phyloP scores from a whole-genome alignment of 2,797 vertebrate species.

The Pseudopleuronectes americanus region DNA sequence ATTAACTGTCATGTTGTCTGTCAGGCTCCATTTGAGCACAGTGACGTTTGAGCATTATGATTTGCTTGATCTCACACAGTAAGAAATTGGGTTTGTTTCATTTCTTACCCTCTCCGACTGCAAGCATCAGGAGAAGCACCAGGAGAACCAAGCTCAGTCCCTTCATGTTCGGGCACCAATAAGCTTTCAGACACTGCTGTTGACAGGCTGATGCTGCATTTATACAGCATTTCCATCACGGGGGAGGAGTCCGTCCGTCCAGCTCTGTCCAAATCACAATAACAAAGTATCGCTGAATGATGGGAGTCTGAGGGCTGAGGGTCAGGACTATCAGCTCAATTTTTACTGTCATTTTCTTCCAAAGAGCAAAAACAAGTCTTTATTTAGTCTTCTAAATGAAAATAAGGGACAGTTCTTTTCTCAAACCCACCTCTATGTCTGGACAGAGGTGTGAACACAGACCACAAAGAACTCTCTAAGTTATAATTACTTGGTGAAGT shows the following conservation, averaged over 20 bases:
- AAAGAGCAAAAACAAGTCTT: too few species aligned
- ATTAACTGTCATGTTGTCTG: too few species aligned
- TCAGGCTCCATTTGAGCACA: not conserved
- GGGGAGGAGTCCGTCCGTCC: slow-evolving; percentile 73
- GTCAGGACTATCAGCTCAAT: slow-evolving; percentile 44
- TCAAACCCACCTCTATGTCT: slow-evolving; percentile 43
- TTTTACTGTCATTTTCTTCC: too few species aligned
- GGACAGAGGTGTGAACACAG: slow-evolving; percentile 25
- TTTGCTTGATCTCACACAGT: slow-evolving; percentile 36
- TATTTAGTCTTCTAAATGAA: too few species aligned
- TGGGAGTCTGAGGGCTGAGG: slow-evolving; percentile 61
- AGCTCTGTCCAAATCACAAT: slow-evolving; percentile 72
- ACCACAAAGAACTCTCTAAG: slow-evolving; percentile 28
- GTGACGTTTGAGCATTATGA: slow-evolving; percentile 21
- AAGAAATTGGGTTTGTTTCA: slow-evolving; percentile 36
- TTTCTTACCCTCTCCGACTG: slow-evolving; percentile 79
- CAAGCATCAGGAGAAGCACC: slow-evolving; percentile 79
- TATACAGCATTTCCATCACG: slow-evolving; percentile 77
- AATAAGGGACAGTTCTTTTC: slow-evolving; percentile 25
- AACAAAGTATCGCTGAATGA: slow-evolving; percentile 67
- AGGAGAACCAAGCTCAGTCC: slow-evolving; percentile 78
- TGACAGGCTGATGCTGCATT: slow-evolving; percentile 75
- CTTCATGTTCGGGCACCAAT: slow-evolving; percentile 77
- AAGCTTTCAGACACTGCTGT: slow-evolving; percentile 69
- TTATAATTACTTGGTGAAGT: slow-evolving; percentile 23